Evolutionary conservation across 1,140 invertebrate genomes (phyloP), one percentile per base, ranked within the genome.

Genomic region (Orchesella cincta): DNA sequence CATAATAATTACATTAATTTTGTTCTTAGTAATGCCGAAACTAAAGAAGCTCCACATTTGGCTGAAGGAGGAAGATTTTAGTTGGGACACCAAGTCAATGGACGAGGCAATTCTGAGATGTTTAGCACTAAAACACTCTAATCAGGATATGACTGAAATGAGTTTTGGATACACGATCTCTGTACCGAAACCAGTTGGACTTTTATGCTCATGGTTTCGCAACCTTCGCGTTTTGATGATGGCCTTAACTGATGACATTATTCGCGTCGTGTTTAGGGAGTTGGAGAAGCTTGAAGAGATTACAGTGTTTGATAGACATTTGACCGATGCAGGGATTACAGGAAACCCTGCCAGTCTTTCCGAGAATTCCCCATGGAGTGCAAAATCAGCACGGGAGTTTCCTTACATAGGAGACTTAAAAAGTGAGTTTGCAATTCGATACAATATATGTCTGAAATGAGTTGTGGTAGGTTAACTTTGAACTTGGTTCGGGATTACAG

Each of bases 361-460:
- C 8, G 36, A 70, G 35, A 31, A 70, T 28, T 62, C 62, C 36
- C 26, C 18, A 3, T 62, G 70, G 70, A 64, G 70, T 23, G 51
- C 34, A 12, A 16, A 73, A 0, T 73, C 46, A 28, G 72, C 62
- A 28, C 33, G 76, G 20, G 34, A 46, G 8, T 57, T 62, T 33
- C 54, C 72, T 26, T 78, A 74, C 20, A 78, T 78, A 26, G 76
- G 76, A 0, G 73, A 78, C 28, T 46, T 78, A 3, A 78, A 78
- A 74, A 78, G 76, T 78, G 70, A 67, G 1, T 26, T 2, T 18
- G 31, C 12, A n/a, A n/a, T n/a, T n/a, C n/a, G 3, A 16, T 26
- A n/a, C 28, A 64, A 16, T 16, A 28, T 64, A 16, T 16, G 57
- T 28, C 57, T n/a, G n/a, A n/a, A n/a, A n/a, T n/a, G n/a, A n/a